phyloP scores from a whole-genome alignment of 1,140 invertebrate species.

The Homarus americanus region DNA sequence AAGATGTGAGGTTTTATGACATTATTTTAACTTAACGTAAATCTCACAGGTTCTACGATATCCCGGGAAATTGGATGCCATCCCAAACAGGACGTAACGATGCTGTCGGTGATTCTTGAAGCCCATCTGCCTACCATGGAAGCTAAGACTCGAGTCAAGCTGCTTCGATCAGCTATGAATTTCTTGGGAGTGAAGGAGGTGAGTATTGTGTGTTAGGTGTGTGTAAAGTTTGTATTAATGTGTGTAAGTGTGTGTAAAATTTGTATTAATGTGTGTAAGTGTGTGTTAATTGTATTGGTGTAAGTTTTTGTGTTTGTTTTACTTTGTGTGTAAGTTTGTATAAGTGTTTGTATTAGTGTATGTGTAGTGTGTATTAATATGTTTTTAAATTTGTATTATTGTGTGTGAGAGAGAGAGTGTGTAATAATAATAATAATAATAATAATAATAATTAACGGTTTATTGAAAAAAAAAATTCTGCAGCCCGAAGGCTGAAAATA shows the following conservation, averaged over 20 bases:
- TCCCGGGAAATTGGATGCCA: background rate
- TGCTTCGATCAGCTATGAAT: slow-evolving; percentile 20
- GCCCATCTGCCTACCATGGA: slow-evolving; percentile 28
- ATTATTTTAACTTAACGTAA: no score
- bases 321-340: background rate
- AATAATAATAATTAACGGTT: no score
- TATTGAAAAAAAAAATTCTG: no score
- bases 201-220: slow-evolving; percentile 66
- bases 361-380: no score
- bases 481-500: no score
- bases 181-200: slow-evolving; percentile 73
- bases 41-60: background rate
- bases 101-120: slow-evolving; percentile 32
- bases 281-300: no score
- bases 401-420: no score
- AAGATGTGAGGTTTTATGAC: no score
- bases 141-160: background rate
- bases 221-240: background rate
- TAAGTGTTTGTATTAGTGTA: no score
- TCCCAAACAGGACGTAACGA: slow-evolving; percentile 23
- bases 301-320: slow-evolving; percentile 9
- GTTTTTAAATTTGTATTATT: no score
- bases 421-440: no score
- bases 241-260: background rate
- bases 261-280: background rate